A percentile compares a stretch with the other conserved stretches of the same genome.
Evolutionary conservation across 1,140 invertebrate species (phyloP).

Genomic region (Paralvinella palmiformis): DNA sequence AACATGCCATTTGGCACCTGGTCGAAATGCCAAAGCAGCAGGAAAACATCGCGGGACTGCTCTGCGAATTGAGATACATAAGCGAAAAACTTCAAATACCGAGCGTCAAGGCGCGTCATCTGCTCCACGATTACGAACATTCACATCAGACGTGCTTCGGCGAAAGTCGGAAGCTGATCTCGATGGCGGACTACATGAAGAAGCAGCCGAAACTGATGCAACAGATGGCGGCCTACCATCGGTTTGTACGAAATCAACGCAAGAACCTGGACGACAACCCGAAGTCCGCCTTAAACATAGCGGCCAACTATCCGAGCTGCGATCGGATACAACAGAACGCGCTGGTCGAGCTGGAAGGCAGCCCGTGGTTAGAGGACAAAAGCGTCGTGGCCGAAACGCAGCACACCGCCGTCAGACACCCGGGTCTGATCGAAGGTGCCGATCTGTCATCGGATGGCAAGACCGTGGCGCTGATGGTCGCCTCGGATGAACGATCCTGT

Average conservation of each 20-base stretch:
- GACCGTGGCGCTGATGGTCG: slow-evolving; percentile 4
- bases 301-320: slow-evolving; percentile 12
- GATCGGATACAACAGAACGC: slow-evolving; percentile 8
- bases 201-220: slow-evolving; percentile 2
- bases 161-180: background rate
- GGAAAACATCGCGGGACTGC: slow-evolving; percentile 4
- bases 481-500: background rate
- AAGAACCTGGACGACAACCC: background rate
- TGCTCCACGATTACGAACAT: slow-evolving; percentile 10
- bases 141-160: background rate
- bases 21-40: slow-evolving; percentile 10
- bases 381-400: slow-evolving; percentile 1
- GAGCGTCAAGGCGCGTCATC: background rate
- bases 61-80: slow-evolving; percentile 13
- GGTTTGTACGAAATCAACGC: slow-evolving; percentile 1
- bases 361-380: slow-evolving; percentile 12
- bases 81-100: background rate
- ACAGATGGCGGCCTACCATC: slow-evolving; percentile 8
- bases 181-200: slow-evolving; percentile 14
- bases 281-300: slow-evolving; percentile 5
- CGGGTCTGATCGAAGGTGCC: background rate
- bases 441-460: slow-evolving; percentile 8
- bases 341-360: background rate
- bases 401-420: background rate
- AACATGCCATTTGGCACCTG: slow-evolving; percentile 13